Evolutionary conservation across 2,888 invertebrate genomes (phyloP), one percentile per base, ranked within the genome.

Genomic region (Helobdella robusta): DNA sequence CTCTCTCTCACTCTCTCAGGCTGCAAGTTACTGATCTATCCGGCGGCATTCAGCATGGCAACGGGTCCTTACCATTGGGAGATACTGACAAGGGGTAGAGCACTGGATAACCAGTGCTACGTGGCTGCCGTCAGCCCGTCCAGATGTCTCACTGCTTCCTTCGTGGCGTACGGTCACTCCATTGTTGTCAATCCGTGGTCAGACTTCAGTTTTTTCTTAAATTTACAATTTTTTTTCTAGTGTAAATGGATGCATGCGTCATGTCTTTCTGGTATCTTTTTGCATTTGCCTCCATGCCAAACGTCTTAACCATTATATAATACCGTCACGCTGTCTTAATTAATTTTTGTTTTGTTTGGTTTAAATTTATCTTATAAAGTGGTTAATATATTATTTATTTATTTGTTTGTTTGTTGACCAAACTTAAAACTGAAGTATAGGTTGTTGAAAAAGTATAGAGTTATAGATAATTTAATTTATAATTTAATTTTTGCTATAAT

Each of bases 41-140:
- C 95, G 0, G 93, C 88, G 32, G 93, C 94, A 1, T 95, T 95
- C 80, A 95, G 92, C 80, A 89, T 89, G 89, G 91, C 90, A 1
- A 95, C 95, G 0, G 95, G 95, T 0, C 92, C 93, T 0, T 81
- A 86, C 65, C 94, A 95, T 79, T 97, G 93, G 92, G 88, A 91
- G 75, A 78, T 91, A 3, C 81, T 95, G 23, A 87, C 86, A 67
- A 83, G 89, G 56, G 84, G 86, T 0, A 83, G 94, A 59, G 93
- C 95, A 40, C 83, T 86, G 36, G 94, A 95, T 81, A 88, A 89
- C 78, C 93, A 94, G 82, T 67, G 91, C 56, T 97, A 86, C 82
- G 88, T 92, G 46, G 89, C 87, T 28, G 85, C 87, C 1, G 85
- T 89, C 60, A 88, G 90, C 59, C 91, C 91, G 0, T 91, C 95